Conservation (phyloP, 2,888 invertebrate genomes). For the Epsilonema sp. region DNA sequence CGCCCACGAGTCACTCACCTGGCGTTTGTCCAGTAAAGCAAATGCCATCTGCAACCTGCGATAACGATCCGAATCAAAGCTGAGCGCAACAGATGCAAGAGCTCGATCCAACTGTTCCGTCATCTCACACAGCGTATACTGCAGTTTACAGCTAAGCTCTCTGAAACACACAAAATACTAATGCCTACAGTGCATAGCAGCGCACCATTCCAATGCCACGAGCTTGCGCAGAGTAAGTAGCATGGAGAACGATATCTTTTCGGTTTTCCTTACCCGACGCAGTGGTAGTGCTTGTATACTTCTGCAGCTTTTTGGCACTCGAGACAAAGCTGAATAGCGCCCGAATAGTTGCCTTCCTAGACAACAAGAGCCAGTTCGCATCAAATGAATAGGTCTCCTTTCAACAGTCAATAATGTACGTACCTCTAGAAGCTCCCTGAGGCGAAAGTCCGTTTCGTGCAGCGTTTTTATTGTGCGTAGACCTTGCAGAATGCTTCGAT, state of each 20-base stretch:
- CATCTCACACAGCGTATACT: neutral
- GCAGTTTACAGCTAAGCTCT: neutral
- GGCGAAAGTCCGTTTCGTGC: constrained; percentile 30
- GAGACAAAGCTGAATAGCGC: constrained; percentile 66
- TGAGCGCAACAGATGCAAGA: neutral
- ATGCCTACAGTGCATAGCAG: no score
- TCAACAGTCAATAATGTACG: no score
- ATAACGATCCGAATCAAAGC: neutral
- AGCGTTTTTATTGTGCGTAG: constrained; percentile 31
- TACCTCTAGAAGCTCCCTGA: constrained; percentile 31
- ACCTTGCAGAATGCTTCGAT: constrained; percentile 27
- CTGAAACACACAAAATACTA: no score
- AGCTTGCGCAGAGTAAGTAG: no score
- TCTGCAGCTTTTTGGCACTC: constrained; percentile 67
- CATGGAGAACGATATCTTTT: no score
- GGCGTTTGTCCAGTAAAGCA: neutral
- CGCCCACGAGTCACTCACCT: no score
- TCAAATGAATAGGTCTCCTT: no score
- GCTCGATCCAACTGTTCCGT: neutral
- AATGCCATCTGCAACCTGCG: neutral
- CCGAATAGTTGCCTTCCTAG: constrained; percentile 64
- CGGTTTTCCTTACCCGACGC: constrained; percentile 48
- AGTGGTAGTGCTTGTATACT: constrained; percentile 65
- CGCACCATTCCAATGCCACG: no score
- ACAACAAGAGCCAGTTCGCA: no score